Evolutionary conservation across 2,113 vertebrate species (phyloP).

Genomic region (Oceanodroma tethys): DNA sequence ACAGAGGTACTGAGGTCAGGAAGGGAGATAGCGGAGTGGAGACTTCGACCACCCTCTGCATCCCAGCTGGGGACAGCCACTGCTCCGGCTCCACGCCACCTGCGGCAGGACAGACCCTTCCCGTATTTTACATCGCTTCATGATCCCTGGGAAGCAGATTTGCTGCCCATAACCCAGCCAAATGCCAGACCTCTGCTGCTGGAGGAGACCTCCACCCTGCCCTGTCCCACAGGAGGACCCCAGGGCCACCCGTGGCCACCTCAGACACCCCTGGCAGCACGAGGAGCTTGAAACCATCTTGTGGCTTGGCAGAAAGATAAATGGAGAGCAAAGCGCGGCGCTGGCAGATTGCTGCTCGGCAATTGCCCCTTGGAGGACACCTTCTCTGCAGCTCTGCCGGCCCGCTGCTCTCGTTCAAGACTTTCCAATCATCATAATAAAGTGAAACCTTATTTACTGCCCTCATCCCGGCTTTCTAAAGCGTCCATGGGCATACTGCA

Average conservation of each 20-base stretch:
- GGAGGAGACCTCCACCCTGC: neutral
- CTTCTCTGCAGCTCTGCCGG: constrained; percentile 1
- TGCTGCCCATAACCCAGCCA: neutral
- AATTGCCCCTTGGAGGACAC: constrained; percentile 34
- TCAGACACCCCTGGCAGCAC: neutral
- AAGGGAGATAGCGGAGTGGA: neutral
- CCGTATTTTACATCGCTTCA: fast-evolving
- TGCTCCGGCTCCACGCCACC: fast-evolving
- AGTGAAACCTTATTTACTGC: constrained; percentile 44
- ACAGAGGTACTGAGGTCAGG: neutral
- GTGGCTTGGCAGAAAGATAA: neutral
- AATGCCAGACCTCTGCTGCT: neutral
- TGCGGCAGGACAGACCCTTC: neutral
- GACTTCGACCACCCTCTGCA: neutral
- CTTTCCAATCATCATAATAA: neutral
- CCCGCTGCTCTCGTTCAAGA: neutral
- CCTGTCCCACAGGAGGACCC: neutral
- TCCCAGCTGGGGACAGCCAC: neutral
- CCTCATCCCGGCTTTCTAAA: neutral
- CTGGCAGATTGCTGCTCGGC: neutral
- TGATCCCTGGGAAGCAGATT: neutral
- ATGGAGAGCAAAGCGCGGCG: neutral
- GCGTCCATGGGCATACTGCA: neutral
- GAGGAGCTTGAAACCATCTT: neutral
- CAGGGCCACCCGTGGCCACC: neutral